A percentile compares a stretch with the other conserved stretches of the same genome.
Conservation (phyloP, 2,797 vertebrate genomes). For the Onychomys torridus region DNA sequence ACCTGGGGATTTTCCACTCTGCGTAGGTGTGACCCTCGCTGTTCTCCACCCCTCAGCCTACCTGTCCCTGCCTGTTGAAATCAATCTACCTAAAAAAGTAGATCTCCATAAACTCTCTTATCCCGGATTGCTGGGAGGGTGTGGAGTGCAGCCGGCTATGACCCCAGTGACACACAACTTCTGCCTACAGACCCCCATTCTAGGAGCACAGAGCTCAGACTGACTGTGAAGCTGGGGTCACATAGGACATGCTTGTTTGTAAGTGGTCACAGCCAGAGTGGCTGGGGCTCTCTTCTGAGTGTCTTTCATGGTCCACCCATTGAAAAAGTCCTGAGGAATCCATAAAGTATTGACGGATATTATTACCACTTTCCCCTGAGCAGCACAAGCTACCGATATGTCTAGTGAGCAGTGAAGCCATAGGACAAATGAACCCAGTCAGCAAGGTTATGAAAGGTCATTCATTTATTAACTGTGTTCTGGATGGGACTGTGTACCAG, state of each 20-base stretch:
- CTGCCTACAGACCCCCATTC: background rate
- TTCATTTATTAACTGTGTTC: background rate
- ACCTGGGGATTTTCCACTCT: conserved; percentile 33
- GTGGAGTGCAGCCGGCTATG: background rate
- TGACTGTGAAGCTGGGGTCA: background rate
- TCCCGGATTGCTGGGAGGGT: background rate
- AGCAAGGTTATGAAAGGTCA: background rate
- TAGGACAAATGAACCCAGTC: background rate
- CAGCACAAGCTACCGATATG: background rate
- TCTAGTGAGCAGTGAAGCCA: background rate
- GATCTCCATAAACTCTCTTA: background rate
- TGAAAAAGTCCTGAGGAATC: background rate
- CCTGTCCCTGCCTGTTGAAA: background rate
- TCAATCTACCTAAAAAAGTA: background rate
- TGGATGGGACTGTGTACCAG: background rate
- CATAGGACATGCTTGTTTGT: background rate
- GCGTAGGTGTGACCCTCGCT: background rate
- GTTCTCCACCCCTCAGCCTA: background rate
- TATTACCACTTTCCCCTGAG: background rate
- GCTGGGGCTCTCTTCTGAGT: background rate
- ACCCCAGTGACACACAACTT: background rate
- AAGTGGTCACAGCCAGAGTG: background rate
- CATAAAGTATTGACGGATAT: background rate
- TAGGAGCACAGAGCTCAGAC: background rate
- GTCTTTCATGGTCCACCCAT: background rate